Evolutionary conservation across 2,888 invertebrate genomes (phyloP), one percentile per base, ranked within the genome.

Genomic region (Lingula anatina): DNA sequence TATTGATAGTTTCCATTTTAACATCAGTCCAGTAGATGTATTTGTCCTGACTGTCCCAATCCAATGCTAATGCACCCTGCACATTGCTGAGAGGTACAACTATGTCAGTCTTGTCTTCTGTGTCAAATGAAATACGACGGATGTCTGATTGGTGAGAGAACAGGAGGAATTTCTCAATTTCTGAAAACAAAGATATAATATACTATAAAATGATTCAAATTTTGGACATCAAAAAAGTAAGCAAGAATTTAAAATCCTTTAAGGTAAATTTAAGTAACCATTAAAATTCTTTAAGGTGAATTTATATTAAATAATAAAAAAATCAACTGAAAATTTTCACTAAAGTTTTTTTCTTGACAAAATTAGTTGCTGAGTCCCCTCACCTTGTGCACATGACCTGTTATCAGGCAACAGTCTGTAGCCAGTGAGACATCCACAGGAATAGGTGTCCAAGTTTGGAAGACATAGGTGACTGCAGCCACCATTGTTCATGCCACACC

Each of bases 1-100:
- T 83, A 60, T 87, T 90, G 43, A 94, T 90, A 0, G 88, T 86
- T 62, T 89, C 86, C 31, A 86, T 84, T 58, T 89, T 89, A 0
- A 90, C 85, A 70, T 94, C 94, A 0, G 89, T 87, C 93, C 93
- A 94, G 74, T 86, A 93, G 65, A 93, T 87, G 15, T 86, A 85
- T 67, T 90, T 88, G 0, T 83, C 85, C 47, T 84, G 83, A 26
- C 87, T 85, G 74, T 91, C 91, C 88, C 90, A 93, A 58, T 90
- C 89, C 23, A 93, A 78, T 4, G 90, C 90, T 3, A 90, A 86
- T 0, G 89, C 90, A 50, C 64, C 60, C 81, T 81, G 89, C 18
- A 94, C 84, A 78, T 82, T 64, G 48, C 57, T 59, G 52, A 68
- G 63, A 44, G 71, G 71, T 46, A 73, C 69, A 21, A 71, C 69